phyloP scores from a whole-genome alignment of 2,797 vertebrate genomes.

The Pempheris klunzingeri region DNA sequence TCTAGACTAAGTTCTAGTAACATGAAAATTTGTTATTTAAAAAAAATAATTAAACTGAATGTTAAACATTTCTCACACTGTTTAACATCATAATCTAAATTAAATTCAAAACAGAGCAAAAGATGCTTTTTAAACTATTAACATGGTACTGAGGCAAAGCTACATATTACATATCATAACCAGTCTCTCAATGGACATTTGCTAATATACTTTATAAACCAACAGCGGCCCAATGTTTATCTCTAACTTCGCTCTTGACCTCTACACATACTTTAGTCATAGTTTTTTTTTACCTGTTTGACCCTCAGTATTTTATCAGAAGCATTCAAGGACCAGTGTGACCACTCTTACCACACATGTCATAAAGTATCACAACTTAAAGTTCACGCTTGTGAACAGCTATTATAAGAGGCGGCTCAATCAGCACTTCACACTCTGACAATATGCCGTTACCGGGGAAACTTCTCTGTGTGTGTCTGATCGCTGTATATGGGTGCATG shows the following conservation, averaged over 20 bases:
- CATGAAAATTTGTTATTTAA: too few species aligned
- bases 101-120: not conserved
- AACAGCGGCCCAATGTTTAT: too few species aligned
- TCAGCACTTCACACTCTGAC: constrained; percentile 3
- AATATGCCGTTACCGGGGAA: constrained; percentile 31
- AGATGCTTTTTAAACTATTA: too few species aligned
- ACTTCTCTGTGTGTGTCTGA: constrained; percentile 49
- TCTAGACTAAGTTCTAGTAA: not conserved
- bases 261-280: not conserved
- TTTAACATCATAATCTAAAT: not conserved
- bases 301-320: constrained; percentile 27
- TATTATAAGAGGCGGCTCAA: constrained; percentile 32
- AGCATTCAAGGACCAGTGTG: constrained; percentile 20
- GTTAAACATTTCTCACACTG: not conserved
- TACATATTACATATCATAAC: not conserved
- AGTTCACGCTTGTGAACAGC: constrained; percentile 32
- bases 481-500: constrained; percentile 35
- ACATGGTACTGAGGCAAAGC: too few species aligned
- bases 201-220: not conserved
- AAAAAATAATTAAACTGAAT: not conserved
- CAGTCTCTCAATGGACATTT: not conserved
- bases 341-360: constrained; percentile 10
- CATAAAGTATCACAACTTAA: constrained; percentile 30
- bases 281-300: not conserved
- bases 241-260: not conserved